A percentile compares a stretch with the other conserved stretches of the same genome.
These are phyloP conservation scores for Odontomyia ornata DNA, from an alignment of 2,888 invertebrate species.

Conservation along the genomic window DNA sequence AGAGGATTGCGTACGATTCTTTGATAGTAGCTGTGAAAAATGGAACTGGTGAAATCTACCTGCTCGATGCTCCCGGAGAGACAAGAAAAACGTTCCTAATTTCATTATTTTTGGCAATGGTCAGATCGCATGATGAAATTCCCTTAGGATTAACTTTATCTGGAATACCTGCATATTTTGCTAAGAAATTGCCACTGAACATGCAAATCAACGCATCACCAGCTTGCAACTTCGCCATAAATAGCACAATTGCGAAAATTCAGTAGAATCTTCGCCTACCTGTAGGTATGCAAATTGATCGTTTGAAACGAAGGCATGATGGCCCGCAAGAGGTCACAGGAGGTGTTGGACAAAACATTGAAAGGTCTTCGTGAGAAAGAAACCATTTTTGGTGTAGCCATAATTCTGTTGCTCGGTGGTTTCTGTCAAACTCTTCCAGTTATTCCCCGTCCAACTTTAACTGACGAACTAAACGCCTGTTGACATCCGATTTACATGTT, in stretches of 20 bases:
- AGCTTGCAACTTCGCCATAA: conserved; percentile 49
- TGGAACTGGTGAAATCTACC: conserved; percentile 50
- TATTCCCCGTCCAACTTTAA: conserved; percentile 52
- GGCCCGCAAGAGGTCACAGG: conserved; percentile 54
- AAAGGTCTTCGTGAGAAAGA: not conserved
- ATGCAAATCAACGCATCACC: conserved; percentile 45
- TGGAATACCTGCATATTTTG: conserved; percentile 60
- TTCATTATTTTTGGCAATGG: conserved; percentile 45
- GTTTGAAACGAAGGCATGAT: conserved; percentile 56
- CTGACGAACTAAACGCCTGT: conserved; percentile 55
- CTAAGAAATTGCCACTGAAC: conserved; percentile 56
- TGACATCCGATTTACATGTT: too few species aligned
- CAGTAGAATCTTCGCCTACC: conserved; percentile 12
- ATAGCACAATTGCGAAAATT: conserved; percentile 43
- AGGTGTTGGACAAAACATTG: conserved; percentile 16
- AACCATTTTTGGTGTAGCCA: conserved; percentile 44
- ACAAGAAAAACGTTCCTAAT: conserved; percentile 54
- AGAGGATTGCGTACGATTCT: conserved; percentile 50
- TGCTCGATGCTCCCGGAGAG: conserved; percentile 48
- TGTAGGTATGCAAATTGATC: too few species aligned
- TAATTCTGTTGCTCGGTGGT: conserved; percentile 54
- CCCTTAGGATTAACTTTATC: conserved; percentile 61
- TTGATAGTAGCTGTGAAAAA: conserved; percentile 52
- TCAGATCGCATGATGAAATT: conserved; percentile 53
- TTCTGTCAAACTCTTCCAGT: too few species aligned